phyloP scores from a whole-genome alignment of 1,140 invertebrate genomes.

The Frieseomelitta varia region DNA sequence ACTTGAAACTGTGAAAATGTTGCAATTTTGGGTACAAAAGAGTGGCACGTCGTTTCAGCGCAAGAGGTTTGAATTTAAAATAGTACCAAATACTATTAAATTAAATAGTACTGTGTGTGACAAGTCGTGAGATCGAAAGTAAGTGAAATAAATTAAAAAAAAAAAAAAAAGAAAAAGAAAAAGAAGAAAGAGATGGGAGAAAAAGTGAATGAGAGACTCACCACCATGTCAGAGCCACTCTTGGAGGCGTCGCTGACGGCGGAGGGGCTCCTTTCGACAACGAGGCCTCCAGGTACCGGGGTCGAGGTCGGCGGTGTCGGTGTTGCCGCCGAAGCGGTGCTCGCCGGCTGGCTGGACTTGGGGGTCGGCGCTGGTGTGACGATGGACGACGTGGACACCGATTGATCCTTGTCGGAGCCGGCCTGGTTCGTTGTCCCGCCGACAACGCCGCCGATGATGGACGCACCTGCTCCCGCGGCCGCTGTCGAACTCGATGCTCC shows the following conservation, averaged over 20 bases:
- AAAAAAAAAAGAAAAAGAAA: not conserved
- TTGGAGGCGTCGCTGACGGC: conserved; percentile 89
- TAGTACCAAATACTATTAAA: too few species aligned
- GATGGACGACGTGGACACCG: conserved; percentile 67
- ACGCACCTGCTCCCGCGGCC: conserved; percentile 74
- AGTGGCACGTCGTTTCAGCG: too few species aligned
- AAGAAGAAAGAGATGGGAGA: too few species aligned
- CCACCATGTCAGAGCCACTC: conserved; percentile 89
- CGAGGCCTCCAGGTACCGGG: conserved; percentile 73
- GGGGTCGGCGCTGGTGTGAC: conserved; percentile 64
- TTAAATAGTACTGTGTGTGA: not conserved
- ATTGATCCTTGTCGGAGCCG: conserved; percentile 67
- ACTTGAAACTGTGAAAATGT: too few species aligned
- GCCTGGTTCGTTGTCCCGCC: conserved; percentile 59
- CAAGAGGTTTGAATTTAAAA: too few species aligned
- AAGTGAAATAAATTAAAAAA: too few species aligned
- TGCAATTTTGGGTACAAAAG: too few species aligned
- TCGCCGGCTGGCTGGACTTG: conserved; percentile 66
- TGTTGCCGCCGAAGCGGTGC: conserved; percentile 59
- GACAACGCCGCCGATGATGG: conserved; percentile 69
- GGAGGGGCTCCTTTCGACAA: conserved; percentile 85
- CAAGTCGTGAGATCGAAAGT: not conserved
- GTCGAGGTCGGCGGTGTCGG: conserved; percentile 66
- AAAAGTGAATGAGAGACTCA: conserved; percentile 71
- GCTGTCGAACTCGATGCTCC: conserved; percentile 76